Evolutionary conservation across 2,113 vertebrate species (phyloP), one percentile per base, ranked within the genome.

Genomic region (Entomyzon cyanotis): DNA sequence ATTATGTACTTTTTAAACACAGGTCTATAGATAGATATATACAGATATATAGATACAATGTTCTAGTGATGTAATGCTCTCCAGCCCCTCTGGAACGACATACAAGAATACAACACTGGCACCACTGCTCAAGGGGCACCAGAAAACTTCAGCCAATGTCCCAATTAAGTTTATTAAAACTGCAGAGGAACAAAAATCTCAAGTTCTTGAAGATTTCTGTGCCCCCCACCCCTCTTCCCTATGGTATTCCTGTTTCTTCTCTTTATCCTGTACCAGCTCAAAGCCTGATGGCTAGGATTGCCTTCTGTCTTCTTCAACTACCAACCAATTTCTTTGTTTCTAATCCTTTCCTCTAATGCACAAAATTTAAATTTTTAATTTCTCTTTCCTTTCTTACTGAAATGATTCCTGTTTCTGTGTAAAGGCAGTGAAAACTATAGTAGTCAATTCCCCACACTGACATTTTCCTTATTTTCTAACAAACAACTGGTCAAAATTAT

Each of bases 401-500:
- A 92, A 49, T 13, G 9, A 39, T 3, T 63, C 12, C 50, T 58
- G 7, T 35, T 85, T 71, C 25, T 53, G 27, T 41, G 22, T 13
- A 58, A 77, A 7, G 10, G n/a, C 46, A 65, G n/a, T 39, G 53
- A 88, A 92, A 69, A 77, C 10, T 13, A 9, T 23, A 76, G 25
- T 0, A 62, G 31, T 17, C 15, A 37, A n/a, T 24, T 58, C 12
- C 16, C 7, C 28, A 62, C 1, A 0, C 0, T 11, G n/a, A 28
- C 5, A 2, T 68, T 53, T 56, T 33, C 12, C n/a, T 17, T 42
- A 5, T 83, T 83, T 89, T 83, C 49, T 64, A 71, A 77, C 25
- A 9, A 50, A 59, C 8, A 87, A 42, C 11, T 59, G 8, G 16
- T 27, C 27, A 69, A 75, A 55, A 89, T 18, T 25, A 55, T 13